Evolutionary conservation across 1,140 invertebrate genomes (phyloP), one percentile per base, ranked within the genome.

Genomic region (Hyposmocoma kahamanoa): DNA sequence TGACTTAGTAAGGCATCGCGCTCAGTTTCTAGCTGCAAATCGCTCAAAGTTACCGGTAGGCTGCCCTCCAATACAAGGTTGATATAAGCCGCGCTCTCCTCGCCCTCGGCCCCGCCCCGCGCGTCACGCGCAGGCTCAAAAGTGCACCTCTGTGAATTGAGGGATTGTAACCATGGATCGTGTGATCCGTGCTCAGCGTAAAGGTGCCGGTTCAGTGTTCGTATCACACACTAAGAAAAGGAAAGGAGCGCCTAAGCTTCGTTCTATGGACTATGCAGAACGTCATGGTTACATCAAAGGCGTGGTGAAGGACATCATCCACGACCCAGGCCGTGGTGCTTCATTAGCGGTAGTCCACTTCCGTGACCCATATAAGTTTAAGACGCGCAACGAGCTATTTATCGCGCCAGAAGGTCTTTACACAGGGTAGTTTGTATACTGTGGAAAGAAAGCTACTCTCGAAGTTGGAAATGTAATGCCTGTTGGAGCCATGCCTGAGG

Each of bases 371-470:
- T 99, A 99, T 88, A 95, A 95, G 77, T 99, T 98, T 83, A 97
- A 97, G 86, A 95, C 94, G 13, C 92, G 95, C 38, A 99, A 98
- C 84, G 98, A 99, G 87, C 90, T 98, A 38, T 99, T 99, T 84
- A 95, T 99, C 78, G 97, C 98, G 39, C 95, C 96, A 43, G 98
- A 99, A 87, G 98, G 98, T 75, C 96, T 99, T 91, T 98, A 99
- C 90, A 99, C 98, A 45, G 98, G 98, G 59, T 98, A 99, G 84
- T 99, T 98, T 83, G 90, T 99, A n/a, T 99, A 99, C 87, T 99
- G 98, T 87, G 98, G 98, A 67, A 98, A 95, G 76, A 99, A 98
- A 90, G 97, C 97, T 91, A 91, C 88, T 49, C 87, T 90, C 47
- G 90, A 91, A 89, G 91, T 91, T 62, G 90, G 97, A 53, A 99